Evolutionary conservation across 2,888 invertebrate genomes (phyloP), one percentile per base, ranked within the genome.

Genomic region (Brachyopa scutellaris): DNA sequence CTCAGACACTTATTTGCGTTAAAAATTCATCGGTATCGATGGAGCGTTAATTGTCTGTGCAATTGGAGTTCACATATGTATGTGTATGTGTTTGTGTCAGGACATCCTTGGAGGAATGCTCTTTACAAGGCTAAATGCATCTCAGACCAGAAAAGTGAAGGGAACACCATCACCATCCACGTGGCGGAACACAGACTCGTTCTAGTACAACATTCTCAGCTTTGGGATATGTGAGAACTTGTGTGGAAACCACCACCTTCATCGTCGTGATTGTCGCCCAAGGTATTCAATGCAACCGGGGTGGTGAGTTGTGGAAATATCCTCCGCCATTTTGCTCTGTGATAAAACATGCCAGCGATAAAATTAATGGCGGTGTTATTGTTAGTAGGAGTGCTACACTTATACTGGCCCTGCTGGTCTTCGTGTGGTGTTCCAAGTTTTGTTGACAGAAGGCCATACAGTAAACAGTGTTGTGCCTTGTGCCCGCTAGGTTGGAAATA

Each of bases 301-400:
- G 73, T 49, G 66, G 66, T 74, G 66, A 66, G 40, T 40, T 57
- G 66, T 64, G 57, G 57, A 59, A 64, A 64, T 40, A 26, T 38
- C n/a, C 23, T 55, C 45, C 45, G 26, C 47, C 66, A 74, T 40
- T 64, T 74, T 36, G n/a, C 57, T 13, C 31, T 15, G 66, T 59
- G 74, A 74, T 74, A 74, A 74, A 74, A 74, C 74, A 47, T 66
- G 74, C 74, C 49, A 74, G 49, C 59, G 66, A 74, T 74, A 66
- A 74, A 74, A 57, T 74, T 55, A 74, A 74, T 74, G 73, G 47
- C 38, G 47, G 8, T 66, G 57, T 74, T 57, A 64, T 49, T 74
- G 66, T 57, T 49, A 55, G 73, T 38, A 57, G 57, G 31, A 40
- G 38, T 74, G 74, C 55, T 42, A 21, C 40, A 13, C n/a, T 33